Evolutionary conservation across 2,113 vertebrate species (phyloP), one percentile per base, ranked within the genome.

Genomic region (Sinocyclocheilus grahami): DNA sequence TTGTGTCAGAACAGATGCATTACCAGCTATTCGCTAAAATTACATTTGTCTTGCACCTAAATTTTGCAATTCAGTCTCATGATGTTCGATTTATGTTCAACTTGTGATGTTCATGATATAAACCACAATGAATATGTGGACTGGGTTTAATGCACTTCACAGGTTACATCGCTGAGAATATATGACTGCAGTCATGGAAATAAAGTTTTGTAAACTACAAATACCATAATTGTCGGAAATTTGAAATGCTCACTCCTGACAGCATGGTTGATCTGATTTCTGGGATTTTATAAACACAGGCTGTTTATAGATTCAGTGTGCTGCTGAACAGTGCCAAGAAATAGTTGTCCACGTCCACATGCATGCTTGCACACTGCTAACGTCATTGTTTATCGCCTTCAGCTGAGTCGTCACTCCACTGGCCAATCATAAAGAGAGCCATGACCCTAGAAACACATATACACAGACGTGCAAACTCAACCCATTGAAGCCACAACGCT

Each of bases 241-340:
- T 22, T 13, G 24, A 55, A 74, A 86, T 46, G 69, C 69, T 30
- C 67, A 24, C 33, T 39, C 60, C 37, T 76, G 65, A 39, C 13
- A 30, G 22, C 27, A 7, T 14, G 37, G 20, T 76, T 67, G n/a
- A 39, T 60, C 75, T 76, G 48, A 18, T 30, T 71, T 55, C 85
- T 53, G 77, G 83, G 33, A 27, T 46, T 53, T n/a, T 72, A 81
- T 62, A 86, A 82, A 71, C 55, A 71, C 39, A 27, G 51, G 42
- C 24, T 42, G 55, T 86, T 83, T 78, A 86, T 42, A 77, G 63
- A 74, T 51, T 83, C 86, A 63, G 85, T 82, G 79, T 86, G 81
- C 63, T 85, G 84, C 58, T 82, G 80, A 87, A 71, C 30, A 63
- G 74, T 51, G 74, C 85, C 83, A 81, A 78, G 67, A 62, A 86